Evolutionary conservation across 2,113 vertebrate genomes (phyloP).

Genomic region (Guaruba guarouba): DNA sequence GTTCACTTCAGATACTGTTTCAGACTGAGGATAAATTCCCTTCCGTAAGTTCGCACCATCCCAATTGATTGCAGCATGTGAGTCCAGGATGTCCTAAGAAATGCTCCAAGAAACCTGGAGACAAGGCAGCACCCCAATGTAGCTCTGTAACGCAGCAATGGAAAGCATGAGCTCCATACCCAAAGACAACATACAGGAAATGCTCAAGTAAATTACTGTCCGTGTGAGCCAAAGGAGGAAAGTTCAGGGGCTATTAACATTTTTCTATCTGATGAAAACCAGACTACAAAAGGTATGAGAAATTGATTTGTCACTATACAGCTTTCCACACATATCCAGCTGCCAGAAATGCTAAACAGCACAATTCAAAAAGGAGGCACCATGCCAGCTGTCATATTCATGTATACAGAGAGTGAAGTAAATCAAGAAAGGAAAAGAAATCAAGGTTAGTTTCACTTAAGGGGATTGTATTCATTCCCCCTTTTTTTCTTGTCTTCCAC

Average conservation of each 20-base stretch:
- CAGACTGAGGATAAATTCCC: neutral
- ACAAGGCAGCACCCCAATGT: accelerated
- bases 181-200: neutral
- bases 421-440: neutral
- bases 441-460: neutral
- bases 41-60: accelerated
- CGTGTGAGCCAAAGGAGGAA: neutral
- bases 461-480: neutral
- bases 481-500: neutral
- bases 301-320: neutral
- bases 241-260: conserved; percentile 8
- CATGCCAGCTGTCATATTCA: neutral
- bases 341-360: neutral
- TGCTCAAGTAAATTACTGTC: neutral
- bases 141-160: neutral
- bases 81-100: neutral
- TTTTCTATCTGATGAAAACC: conserved; percentile 12
- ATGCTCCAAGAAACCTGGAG: neutral
- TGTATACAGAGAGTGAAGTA: neutral
- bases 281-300: conserved; percentile 35
- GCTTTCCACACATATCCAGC: neutral
- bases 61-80: neutral
- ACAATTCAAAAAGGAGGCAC: neutral
- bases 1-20: neutral
- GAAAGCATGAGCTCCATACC: neutral